These are phyloP conservation scores for Rynchops niger DNA, from an alignment of 2,113 vertebrate species.

Conservation along the genomic window DNA sequence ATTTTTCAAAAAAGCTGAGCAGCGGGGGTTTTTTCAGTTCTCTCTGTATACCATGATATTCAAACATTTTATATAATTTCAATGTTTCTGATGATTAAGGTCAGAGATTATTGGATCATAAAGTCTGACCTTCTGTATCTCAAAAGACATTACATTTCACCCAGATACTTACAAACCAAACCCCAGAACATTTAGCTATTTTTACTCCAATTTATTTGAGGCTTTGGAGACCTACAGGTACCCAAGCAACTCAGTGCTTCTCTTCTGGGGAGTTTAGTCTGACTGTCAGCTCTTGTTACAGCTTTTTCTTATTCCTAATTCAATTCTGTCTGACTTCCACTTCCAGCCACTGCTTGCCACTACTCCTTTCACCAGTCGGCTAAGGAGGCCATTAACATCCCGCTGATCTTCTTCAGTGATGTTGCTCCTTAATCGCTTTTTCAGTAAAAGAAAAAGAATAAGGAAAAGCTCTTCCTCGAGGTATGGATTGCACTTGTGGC, in stretches of 20 bases:
- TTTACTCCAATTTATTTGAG: background rate
- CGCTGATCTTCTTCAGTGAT: background rate
- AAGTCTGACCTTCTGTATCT: background rate
- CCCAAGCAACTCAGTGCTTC: background rate
- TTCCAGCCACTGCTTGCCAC: background rate
- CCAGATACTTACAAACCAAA: fast-evolving
- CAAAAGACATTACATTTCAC: background rate
- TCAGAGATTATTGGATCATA: background rate
- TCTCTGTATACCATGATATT: background rate
- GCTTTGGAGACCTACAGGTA: background rate
- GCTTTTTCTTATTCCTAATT: background rate
- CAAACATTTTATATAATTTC: background rate
- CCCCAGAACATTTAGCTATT: background rate
- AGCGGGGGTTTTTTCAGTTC: background rate
- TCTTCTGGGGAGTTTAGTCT: background rate
- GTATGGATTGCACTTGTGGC: background rate
- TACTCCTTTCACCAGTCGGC: background rate
- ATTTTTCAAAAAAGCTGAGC: background rate
- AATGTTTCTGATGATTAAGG: background rate
- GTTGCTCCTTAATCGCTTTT: background rate
- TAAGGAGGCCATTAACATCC: background rate
- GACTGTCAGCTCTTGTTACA: background rate
- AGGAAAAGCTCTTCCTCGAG: background rate
- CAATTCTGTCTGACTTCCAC: background rate
- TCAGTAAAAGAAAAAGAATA: background rate